Base-by-base conservation (phyloP, 2,797 vertebrate genomes). In the Sebastes iracundus region DNA sequence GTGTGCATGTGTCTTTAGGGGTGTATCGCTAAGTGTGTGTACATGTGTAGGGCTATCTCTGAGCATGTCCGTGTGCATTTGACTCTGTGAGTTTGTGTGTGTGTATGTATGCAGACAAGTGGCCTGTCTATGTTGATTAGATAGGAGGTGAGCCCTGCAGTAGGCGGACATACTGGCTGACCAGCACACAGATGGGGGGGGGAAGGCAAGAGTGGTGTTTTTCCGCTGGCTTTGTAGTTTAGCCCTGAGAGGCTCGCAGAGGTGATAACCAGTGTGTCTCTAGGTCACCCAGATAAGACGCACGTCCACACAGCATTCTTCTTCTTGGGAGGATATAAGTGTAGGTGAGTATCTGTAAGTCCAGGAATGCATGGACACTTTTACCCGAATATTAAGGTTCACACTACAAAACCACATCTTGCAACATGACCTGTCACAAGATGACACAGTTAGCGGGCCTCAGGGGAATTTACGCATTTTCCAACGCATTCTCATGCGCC, bases 181-280 rank as follows among this genome's bases (percentile, higher is more conserved):
- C 91, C 90, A 89, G 80, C 84, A 80, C 79, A 84, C 73, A 84
- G 62, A 90, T 78, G 84, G 61, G 30, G 69, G 58, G 71, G 67
- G 68, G 33, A 78, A 81, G 78, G 74, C 81, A 81, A 76, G 79
- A 87, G 87, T 83, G 88, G 60, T 82, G 88, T 93, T 92, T 93
- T 94, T 93, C 93, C 90, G 61, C 89, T 93, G 86, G 76, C 89
- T 88, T 87, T 90, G 90, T 87, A 68, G 88, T 91, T 93, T 82
- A 87, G 86, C 87, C 90, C 92, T 91, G 86, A 91, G 89, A 91
- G 88, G 77, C 82, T 90, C 87, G 80, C 67, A 77, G 87, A 88
- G 82, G 88, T 93, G 94, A 95, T 95, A 96, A 93, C 93, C 91
- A 91, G 87, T 86, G 85, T 87, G 84, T 92, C 93, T 93, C 82